Conservation (phyloP, 2,797 vertebrate species). For the Sebastes jordani region DNA sequence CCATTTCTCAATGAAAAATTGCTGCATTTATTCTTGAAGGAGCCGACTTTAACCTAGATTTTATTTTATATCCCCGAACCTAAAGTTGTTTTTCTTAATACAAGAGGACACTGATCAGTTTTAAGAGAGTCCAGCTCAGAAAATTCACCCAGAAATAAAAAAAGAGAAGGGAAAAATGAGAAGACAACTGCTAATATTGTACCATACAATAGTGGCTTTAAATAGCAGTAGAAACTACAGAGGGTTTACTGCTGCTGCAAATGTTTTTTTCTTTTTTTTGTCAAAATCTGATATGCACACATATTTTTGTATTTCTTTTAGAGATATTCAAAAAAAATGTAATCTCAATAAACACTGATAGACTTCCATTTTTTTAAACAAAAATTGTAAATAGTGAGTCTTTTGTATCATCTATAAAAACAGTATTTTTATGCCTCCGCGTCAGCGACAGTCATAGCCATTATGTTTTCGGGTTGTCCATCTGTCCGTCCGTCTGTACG, state of each 20-base stretch:
- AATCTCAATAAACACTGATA: neutral
- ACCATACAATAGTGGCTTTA: neutral
- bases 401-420: neutral
- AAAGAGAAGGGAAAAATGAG: neutral
- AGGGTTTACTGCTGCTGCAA: slow-evolving; percentile 1
- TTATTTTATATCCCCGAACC: neutral
- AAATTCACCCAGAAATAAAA: neutral
- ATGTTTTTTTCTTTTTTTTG: neutral
- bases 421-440: no score
- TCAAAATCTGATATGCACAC: neutral
- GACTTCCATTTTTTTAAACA: neutral
- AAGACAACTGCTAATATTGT: slow-evolving; percentile 10
- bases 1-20: neutral
- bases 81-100: neutral
- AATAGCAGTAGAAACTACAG: slow-evolving; percentile 1
- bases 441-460: no score
- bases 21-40: neutral
- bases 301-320: neutral
- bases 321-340: neutral
- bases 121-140: neutral
- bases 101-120: neutral
- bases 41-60: neutral
- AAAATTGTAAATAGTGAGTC: neutral
- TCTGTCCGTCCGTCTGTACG: no score
- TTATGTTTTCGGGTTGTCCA: no score